Conservation (phyloP, 2,888 invertebrate genomes). For the Epiblema foenella region DNA sequence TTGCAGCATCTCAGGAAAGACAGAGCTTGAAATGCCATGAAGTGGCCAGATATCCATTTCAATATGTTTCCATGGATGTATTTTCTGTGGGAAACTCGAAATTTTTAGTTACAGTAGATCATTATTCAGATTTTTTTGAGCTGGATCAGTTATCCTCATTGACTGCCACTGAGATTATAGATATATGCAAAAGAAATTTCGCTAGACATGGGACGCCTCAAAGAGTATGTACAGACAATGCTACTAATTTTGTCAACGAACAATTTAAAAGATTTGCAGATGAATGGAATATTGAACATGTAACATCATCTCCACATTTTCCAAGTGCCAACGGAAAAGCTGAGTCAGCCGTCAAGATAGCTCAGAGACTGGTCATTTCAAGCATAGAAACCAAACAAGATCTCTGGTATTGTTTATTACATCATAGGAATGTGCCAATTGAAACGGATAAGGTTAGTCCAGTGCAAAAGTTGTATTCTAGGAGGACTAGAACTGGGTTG, state of each 20-base stretch:
- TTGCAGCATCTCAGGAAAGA: too few relatives aligned
- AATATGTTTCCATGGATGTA: conserved; percentile 5
- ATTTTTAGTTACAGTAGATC: too few relatives aligned
- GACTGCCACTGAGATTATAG: too few relatives aligned
- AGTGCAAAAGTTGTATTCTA: not conserved
- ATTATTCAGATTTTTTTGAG: too few relatives aligned
- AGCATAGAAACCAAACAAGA: not conserved
- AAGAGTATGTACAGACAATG: not conserved
- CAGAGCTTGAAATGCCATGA: too few relatives aligned
- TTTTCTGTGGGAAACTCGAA: not conserved
- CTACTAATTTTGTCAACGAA: not conserved
- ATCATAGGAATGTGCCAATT: not conserved
- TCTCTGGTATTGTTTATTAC: not conserved
- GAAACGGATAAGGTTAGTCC: not conserved
- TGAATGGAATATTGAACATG: not conserved
- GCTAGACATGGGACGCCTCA: too few relatives aligned
- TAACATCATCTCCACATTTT: not conserved
- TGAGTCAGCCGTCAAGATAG: too few relatives aligned
- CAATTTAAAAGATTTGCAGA: not conserved
- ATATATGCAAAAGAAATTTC: too few relatives aligned
- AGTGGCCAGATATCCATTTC: not conserved
- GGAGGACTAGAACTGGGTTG: not conserved
- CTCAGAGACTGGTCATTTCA: not conserved
- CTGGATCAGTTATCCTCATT: too few relatives aligned
- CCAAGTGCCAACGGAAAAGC: not conserved